Evolutionary conservation across 2,113 vertebrate species (phyloP).

Genomic region (Sus scrofa): DNA sequence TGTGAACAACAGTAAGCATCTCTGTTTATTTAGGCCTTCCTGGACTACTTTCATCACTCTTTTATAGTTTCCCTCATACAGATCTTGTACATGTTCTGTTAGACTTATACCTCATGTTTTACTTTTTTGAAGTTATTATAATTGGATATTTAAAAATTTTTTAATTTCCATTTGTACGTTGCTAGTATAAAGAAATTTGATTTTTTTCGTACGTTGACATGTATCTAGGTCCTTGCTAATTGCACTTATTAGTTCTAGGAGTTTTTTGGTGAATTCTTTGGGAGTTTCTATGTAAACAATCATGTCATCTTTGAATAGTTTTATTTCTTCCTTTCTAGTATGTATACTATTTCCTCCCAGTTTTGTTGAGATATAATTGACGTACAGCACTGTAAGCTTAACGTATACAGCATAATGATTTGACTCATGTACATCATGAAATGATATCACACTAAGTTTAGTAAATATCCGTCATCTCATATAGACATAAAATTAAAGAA

Average conservation of each 20-base stretch:
- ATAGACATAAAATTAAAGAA: too few species aligned
- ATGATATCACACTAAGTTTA: too few species aligned
- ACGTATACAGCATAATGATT: too few species aligned
- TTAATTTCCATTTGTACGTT: slow-evolving; percentile 11
- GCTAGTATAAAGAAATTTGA: neutral
- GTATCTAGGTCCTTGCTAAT: neutral
- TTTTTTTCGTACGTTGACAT: neutral
- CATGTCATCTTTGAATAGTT: neutral
- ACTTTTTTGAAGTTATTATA: slow-evolving; percentile 37
- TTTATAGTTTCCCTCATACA: neutral
- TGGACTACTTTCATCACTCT: neutral
- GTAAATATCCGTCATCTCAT: too few species aligned
- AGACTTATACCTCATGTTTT: neutral
- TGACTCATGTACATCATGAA: too few species aligned
- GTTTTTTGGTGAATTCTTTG: neutral
- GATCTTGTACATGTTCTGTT: neutral
- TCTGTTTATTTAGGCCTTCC: slow-evolving; percentile 37
- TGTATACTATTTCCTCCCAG: neutral
- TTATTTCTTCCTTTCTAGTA: neutral
- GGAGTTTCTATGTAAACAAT: neutral
- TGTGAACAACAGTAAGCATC: neutral
- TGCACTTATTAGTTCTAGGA: neutral
- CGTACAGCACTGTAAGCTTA: too few species aligned
- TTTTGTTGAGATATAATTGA: too few species aligned
- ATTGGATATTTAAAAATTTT: neutral